These are phyloP conservation scores for Hippopotamyrus pictus DNA, from an alignment of 2,797 vertebrate species.

Conservation along the genomic window DNA sequence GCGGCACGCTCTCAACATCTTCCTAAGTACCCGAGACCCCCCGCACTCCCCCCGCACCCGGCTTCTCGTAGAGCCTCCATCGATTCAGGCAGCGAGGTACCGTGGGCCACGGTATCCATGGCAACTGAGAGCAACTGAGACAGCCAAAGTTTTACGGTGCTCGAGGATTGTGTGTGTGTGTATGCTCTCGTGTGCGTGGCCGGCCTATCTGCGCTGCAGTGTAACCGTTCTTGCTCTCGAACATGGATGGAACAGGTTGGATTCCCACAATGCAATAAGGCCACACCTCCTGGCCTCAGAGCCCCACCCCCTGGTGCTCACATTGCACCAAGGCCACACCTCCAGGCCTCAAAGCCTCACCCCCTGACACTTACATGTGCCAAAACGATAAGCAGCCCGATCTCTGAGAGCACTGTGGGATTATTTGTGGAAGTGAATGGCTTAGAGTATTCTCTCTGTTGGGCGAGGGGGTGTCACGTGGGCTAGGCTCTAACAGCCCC, in stretches of 20 bases:
- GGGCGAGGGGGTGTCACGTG: not conserved
- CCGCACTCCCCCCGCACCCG: conserved; percentile 23
- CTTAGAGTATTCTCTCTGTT: not conserved
- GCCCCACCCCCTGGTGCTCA: not conserved
- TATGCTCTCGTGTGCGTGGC: not conserved
- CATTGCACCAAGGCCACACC: not conserved
- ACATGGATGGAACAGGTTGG: conserved; percentile 42
- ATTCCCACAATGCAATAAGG: not conserved
- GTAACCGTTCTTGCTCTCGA: conserved; percentile 57
- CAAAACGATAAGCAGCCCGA: not conserved
- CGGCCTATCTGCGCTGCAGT: not conserved
- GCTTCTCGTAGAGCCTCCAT: conserved; percentile 57
- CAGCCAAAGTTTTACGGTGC: conserved; percentile 61
- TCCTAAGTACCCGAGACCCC: conserved; percentile 23
- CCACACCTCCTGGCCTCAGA: not conserved
- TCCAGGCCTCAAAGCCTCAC: not conserved
- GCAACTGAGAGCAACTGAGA: conserved; percentile 64
- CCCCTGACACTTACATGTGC: not conserved
- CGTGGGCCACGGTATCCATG: conserved; percentile 68
- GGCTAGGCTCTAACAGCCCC: not conserved
- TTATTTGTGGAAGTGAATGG: not conserved
- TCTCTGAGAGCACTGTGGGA: not conserved
- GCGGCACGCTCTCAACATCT: conserved; percentile 30
- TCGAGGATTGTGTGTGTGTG: conserved; percentile 23
- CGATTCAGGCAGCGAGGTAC: conserved; percentile 68